Percentiles rank a stretch among this genome's conserved stretches.
Conservation (phyloP, 2,113 vertebrate genomes). For the Paradisaea rubra region DNA sequence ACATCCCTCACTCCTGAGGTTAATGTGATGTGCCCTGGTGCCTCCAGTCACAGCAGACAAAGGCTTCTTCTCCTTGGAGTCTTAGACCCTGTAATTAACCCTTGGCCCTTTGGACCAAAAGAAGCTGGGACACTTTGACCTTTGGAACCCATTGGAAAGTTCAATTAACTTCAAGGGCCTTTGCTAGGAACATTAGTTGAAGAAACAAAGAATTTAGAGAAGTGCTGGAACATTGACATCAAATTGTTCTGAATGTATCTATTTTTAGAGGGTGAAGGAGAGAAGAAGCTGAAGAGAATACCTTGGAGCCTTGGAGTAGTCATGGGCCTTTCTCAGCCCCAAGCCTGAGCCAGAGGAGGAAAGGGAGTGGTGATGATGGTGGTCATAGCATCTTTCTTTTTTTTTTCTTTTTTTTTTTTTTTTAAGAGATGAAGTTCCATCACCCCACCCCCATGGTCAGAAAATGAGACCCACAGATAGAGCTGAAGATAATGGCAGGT, state of each 20-base stretch:
- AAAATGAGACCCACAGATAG: slow-evolving; percentile 71
- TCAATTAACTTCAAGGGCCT: slow-evolving; percentile 19
- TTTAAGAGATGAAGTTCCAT: slow-evolving; percentile 20
- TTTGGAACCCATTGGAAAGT: neutral
- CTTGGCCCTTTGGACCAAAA: neutral
- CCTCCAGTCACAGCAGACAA: neutral
- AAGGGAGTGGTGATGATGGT: neutral
- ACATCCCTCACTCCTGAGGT: neutral
- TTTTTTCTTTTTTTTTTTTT: neutral
- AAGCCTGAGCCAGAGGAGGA: neutral
- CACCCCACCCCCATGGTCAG: slow-evolving; percentile 51
- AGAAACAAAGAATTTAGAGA: slow-evolving; percentile 19
- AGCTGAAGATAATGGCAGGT: slow-evolving; percentile 74
- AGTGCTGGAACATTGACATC: neutral
- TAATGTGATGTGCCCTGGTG: neutral
- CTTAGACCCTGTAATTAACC: neutral
- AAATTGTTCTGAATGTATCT: slow-evolving; percentile 10
- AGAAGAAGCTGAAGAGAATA: neutral
- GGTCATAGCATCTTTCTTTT: neutral
- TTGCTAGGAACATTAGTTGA: neutral
- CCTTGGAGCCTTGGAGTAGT: neutral
- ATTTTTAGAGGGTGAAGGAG: slow-evolving; percentile 34
- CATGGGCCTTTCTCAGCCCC: neutral
- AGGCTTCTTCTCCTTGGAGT: neutral
- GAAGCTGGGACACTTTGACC: neutral